Evolutionary conservation across 2,113 vertebrate genomes (phyloP).

Genomic region (Stigmatopora nigra): DNA sequence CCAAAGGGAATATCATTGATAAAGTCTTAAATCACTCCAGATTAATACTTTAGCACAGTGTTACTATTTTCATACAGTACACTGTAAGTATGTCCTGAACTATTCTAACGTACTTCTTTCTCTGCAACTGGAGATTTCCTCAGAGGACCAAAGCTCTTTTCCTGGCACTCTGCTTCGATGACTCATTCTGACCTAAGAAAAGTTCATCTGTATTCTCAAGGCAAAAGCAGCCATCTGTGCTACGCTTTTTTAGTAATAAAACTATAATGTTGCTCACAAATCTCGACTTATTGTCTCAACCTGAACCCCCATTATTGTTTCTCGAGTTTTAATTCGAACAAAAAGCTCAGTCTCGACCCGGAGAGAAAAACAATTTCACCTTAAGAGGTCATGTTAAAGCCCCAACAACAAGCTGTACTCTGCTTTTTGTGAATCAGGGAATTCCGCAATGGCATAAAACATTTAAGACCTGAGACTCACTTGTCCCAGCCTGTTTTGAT

Average conservation of each 20-base stretch:
- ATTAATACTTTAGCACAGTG: background rate
- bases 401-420: too few species aligned
- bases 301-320: background rate
- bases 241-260: background rate
- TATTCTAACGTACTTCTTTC: background rate
- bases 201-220: background rate
- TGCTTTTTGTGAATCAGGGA: too few species aligned
- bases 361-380: too few species aligned
- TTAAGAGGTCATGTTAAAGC: too few species aligned
- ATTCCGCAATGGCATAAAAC: too few species aligned
- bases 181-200: background rate
- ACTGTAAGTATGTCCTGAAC: background rate
- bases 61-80: background rate
- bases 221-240: background rate
- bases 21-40: background rate
- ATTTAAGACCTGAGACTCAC: too few species aligned
- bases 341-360: too few species aligned
- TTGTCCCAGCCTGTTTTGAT: too few species aligned
- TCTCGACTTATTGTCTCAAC: background rate
- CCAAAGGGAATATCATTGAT: background rate
- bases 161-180: background rate
- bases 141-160: background rate
- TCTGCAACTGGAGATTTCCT: background rate
- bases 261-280: background rate
- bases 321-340: background rate